Conservation (phyloP, 2,797 vertebrate genomes). For the Malurus splendens region DNA sequence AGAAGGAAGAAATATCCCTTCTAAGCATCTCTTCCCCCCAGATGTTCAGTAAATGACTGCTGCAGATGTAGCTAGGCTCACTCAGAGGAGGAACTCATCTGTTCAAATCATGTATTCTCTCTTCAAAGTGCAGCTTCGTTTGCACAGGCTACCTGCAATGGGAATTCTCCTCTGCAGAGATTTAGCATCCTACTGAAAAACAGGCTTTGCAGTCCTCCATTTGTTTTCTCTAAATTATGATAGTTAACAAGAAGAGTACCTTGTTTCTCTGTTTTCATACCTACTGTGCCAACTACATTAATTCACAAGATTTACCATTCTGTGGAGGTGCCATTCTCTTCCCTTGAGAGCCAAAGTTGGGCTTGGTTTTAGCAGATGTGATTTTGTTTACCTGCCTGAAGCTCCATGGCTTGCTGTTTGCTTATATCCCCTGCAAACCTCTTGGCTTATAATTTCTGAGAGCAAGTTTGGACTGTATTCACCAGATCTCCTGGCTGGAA, state of each 20-base stretch:
- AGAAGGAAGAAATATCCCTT: not conserved
- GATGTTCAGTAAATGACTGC: slow-evolving; percentile 23
- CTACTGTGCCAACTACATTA: not conserved
- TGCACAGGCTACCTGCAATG: slow-evolving; percentile 10
- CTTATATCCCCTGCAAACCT: not conserved
- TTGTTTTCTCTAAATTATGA: slow-evolving; percentile 40
- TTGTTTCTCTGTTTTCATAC: not conserved
- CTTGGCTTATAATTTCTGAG: not conserved
- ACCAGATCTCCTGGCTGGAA: not conserved
- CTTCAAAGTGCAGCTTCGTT: not conserved
- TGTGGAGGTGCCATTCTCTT: not conserved
- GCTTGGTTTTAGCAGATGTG: slow-evolving; percentile 25
- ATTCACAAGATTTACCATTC: not conserved
- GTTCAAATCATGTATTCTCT: slow-evolving; percentile 16
- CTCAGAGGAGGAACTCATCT: slow-evolving; percentile 33
- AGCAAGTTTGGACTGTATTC: not conserved
- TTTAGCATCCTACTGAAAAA: slow-evolving; percentile 25
- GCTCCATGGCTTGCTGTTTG: slow-evolving; percentile 10
- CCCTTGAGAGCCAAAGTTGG: not conserved
- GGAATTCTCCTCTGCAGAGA: slow-evolving; percentile 45
- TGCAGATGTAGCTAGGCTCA: slow-evolving; percentile 36
- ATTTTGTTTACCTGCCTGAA: slow-evolving; percentile 43
- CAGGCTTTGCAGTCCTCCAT: not conserved
- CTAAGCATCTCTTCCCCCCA: not conserved
- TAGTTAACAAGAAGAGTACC: slow-evolving; percentile 18